A percentile compares a stretch with the other conserved stretches of the same genome.
These are phyloP conservation scores for Columba guinea DNA, from an alignment of 2,797 vertebrate genomes.

Conservation along the genomic window DNA sequence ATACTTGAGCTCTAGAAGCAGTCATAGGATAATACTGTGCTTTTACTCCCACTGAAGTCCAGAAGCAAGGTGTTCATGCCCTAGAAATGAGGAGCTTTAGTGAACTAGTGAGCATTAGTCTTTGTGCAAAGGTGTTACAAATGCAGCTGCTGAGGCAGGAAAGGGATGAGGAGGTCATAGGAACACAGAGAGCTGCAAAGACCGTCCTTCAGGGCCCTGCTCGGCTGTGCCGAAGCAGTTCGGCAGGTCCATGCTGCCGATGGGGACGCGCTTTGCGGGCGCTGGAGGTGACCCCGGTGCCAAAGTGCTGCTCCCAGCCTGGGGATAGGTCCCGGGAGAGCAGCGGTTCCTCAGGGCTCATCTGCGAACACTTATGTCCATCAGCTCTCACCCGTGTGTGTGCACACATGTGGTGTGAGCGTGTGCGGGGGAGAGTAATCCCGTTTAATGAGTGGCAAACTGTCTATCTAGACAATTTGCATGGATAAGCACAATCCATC, in stretches of 20 bases:
- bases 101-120: not conserved
- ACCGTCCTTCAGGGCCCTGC: not conserved
- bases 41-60: not conserved
- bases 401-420: not conserved
- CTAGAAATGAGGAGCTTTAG: not conserved
- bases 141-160: not conserved
- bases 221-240: not conserved
- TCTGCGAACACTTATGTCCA: not conserved
- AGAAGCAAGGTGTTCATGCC: not conserved
- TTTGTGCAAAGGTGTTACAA: not conserved
- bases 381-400: rapidly evolving
- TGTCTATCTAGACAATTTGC: constrained; percentile 19
- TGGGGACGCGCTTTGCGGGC: rapidly evolving
- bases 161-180: not conserved
- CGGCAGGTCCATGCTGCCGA: rapidly evolving
- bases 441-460: constrained; percentile 32
- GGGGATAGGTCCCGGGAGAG: rapidly evolving
- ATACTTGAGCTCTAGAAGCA: not conserved
- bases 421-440: not conserved
- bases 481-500: constrained; percentile 45
- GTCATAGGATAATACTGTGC: not conserved
- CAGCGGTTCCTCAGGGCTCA: not conserved
- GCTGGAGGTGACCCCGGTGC: rapidly evolving
- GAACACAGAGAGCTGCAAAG: not conserved
- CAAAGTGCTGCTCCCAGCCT: not conserved